These are phyloP conservation scores for Thunnus thynnus DNA, from an alignment of 2,113 vertebrate genomes.

Conservation along the genomic window DNA sequence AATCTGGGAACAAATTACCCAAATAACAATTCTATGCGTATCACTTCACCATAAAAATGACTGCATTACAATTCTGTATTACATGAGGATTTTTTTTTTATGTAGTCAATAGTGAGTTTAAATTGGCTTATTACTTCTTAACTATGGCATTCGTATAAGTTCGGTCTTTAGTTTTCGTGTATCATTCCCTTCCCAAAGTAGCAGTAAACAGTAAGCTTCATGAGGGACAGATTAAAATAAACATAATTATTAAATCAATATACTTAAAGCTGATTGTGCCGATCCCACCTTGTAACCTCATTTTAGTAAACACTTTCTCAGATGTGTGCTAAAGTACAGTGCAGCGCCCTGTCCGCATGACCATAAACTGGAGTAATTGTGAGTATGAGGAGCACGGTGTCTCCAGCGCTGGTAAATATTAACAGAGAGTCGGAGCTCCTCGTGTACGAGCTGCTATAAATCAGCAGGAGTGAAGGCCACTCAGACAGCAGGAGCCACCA, in stretches of 20 bases:
- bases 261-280: background rate
- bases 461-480: slow-evolving; percentile 90
- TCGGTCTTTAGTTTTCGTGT: background rate
- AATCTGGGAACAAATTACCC: background rate
- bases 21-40: background rate
- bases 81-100: background rate
- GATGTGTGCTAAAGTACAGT: slow-evolving; percentile 47
- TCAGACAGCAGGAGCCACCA: slow-evolving; percentile 83
- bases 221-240: background rate
- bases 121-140: background rate
- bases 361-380: slow-evolving; percentile 58
- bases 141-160: background rate
- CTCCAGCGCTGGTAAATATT: slow-evolving; percentile 89
- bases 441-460: slow-evolving; percentile 85
- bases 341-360: slow-evolving; percentile 22
- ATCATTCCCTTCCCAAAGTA: background rate
- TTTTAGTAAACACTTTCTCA: background rate
- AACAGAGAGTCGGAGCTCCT: slow-evolving; percentile 87
- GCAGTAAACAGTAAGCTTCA: background rate
- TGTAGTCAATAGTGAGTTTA: background rate
- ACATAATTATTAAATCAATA: background rate
- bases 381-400: slow-evolving; percentile 58
- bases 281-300: background rate
- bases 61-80: background rate
- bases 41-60: background rate